Evolutionary conservation across 2,797 vertebrate genomes (phyloP), one percentile per base, ranked within the genome.

Genomic region (Pampus argenteus): DNA sequence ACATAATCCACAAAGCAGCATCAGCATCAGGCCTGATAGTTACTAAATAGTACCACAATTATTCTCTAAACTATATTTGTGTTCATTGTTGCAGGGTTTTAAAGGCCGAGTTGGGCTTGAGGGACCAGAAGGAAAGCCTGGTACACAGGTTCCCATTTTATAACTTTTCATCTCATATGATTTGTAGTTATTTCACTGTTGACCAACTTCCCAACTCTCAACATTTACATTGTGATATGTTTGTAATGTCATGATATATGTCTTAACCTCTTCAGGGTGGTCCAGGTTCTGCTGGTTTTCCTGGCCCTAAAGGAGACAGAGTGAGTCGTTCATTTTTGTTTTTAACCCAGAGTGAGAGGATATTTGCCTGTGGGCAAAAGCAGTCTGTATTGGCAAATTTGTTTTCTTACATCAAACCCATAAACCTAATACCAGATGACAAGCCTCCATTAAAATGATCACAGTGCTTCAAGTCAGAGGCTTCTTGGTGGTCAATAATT

Each of bases 61-160:
- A 22, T 23, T 31, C 40, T 42, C 10, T n/a, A 17, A 45, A 28
- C 9, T 28, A 26, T 34, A 25, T 47, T 7, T 74, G 40, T 73
- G 52, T 85, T 40, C 77, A 8, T 75, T 58, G 62, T 82, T 59
- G n/a, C 88, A 96, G 95, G 95, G 95, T 86, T 91, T 81, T 0
- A 90, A 78, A 85, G 95, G 95, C 36, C 47, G 58, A 70, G 86
- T 74, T 1, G 95, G 95, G 82, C 87, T 66, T 34, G 93, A 93
- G 77, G 95, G 95, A n/a, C 31, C 93, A 86, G 95, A 96, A 94
- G 95, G 95, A 95, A 96, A 96, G 94, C 95, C 95, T 93, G 95
- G 95, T 96, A 96, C 93, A 95, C 95, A 96, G 95, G 95, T 96
- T 96, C 95, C 95, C 95, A 93, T 95, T 92, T 91, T 91, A 88